Conservation (phyloP, 2,888 invertebrate species). For the Aleiodes testaceus region DNA sequence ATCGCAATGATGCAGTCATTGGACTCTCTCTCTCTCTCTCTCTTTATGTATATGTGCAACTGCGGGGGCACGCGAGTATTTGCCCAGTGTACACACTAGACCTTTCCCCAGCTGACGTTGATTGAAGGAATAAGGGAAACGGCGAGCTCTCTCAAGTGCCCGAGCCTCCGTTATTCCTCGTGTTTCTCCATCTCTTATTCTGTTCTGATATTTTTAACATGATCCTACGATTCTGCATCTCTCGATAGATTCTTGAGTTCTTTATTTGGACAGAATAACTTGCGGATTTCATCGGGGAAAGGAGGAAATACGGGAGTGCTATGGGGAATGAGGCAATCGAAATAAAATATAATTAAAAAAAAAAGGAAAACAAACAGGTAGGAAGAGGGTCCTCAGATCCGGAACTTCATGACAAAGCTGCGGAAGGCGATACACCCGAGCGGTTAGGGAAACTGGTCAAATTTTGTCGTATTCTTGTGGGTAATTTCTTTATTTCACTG, state of each 20-base stretch:
- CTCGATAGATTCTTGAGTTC: no score
- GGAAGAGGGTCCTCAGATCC: slow-evolving; percentile 60
- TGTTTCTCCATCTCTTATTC: neutral
- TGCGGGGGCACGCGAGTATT: slow-evolving; percentile 68
- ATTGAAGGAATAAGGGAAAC: slow-evolving; percentile 73
- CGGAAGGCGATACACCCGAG: slow-evolving; percentile 73
- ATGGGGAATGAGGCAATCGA: slow-evolving; percentile 4
- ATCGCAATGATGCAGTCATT: slow-evolving; percentile 68
- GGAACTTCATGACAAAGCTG: slow-evolving; percentile 70
- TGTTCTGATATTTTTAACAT: no score
- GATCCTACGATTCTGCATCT: no score
- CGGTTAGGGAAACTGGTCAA: slow-evolving; percentile 55
- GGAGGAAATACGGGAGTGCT: neutral
- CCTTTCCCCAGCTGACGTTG: slow-evolving; percentile 72
- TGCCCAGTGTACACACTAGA: slow-evolving; percentile 72
- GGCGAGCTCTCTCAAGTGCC: slow-evolving; percentile 67
- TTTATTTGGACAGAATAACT: slow-evolving; percentile 1
- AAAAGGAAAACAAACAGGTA: slow-evolving; percentile 41
- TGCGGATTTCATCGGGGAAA: slow-evolving; percentile 16
- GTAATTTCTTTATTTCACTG: slow-evolving; percentile 37
- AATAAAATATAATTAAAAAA: slow-evolving; percentile 32
- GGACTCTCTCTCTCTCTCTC: slow-evolving; percentile 61
- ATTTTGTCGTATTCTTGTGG: slow-evolving; percentile 54
- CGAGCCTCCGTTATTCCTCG: slow-evolving; percentile 35
- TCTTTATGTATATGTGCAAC: slow-evolving; percentile 50